phyloP scores from a whole-genome alignment of 1,140 invertebrate species.

The Eulimnadia texana region DNA sequence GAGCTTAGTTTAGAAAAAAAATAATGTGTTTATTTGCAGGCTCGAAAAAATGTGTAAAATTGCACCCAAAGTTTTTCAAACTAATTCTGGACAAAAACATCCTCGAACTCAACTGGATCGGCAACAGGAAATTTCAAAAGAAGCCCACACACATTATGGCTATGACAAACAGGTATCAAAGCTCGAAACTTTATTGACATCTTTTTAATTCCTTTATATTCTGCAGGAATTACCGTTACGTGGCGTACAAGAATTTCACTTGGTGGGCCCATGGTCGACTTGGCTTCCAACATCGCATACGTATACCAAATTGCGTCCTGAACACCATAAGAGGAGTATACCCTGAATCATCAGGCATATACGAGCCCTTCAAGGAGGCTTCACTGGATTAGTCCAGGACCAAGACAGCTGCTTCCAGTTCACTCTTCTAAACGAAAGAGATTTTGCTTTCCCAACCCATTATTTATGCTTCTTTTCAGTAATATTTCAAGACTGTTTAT shows the following conservation, averaged over 20 bases:
- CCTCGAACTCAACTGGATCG: neutral
- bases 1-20: too few relatives aligned
- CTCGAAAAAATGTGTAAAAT: too few relatives aligned
- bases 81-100: neutral
- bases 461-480: too few relatives aligned
- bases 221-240: neutral
- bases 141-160: neutral
- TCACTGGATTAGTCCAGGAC: too few relatives aligned
- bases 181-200: neutral
- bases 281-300: neutral
- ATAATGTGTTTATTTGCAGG: too few relatives aligned
- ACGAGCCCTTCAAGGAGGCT: neutral
- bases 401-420: too few relatives aligned
- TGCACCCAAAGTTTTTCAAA: neutral
- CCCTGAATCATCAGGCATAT: neutral
- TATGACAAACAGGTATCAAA: neutral
- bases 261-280: neutral
- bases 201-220: neutral
- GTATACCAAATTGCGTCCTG: neutral
- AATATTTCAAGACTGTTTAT: too few relatives aligned
- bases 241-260: neutral
- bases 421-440: too few relatives aligned
- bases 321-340: neutral
- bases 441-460: too few relatives aligned
- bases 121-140: neutral